Percentiles rank a stretch among this genome's conserved stretches.
Evolutionary conservation across 2,797 vertebrate genomes (phyloP).

Genomic region (Onychomys leucogaster): DNA sequence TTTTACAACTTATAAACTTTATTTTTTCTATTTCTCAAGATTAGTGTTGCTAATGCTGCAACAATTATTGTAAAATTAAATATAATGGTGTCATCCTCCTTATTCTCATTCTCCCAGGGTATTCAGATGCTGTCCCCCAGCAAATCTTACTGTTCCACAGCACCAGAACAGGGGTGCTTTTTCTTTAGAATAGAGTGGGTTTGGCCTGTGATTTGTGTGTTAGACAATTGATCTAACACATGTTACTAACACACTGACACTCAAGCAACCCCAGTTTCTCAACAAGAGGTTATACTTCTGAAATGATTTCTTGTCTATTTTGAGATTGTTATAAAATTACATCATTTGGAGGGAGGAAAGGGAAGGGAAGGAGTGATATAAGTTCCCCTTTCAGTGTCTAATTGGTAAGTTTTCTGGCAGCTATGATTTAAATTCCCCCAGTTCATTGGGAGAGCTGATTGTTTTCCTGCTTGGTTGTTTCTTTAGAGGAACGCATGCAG

Average conservation of each 20-base stretch:
- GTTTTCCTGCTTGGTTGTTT: background rate
- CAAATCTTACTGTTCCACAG: background rate
- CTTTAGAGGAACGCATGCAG: slow-evolving; percentile 40
- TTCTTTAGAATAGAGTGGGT: background rate
- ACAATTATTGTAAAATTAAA: background rate
- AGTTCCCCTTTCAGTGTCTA: background rate
- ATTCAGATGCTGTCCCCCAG: background rate
- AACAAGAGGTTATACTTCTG: background rate
- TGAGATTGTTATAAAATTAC: background rate
- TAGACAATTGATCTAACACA: background rate
- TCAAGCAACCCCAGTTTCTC: background rate
- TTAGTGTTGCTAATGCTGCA: background rate
- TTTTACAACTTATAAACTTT: background rate
- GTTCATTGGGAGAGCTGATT: background rate
- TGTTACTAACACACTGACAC: background rate
- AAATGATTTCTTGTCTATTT: background rate
- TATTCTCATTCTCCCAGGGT: background rate
- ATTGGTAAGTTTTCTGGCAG: background rate
- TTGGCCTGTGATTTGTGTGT: background rate
- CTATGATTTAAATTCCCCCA: background rate
- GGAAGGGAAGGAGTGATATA: background rate
- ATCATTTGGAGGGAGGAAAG: background rate
- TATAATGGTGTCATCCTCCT: too few species aligned
- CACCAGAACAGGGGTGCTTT: background rate
- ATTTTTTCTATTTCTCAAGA: background rate